These are phyloP conservation scores for Centropus bengalensis DNA, from an alignment of 2,113 vertebrate genomes.

Conservation along the genomic window DNA sequence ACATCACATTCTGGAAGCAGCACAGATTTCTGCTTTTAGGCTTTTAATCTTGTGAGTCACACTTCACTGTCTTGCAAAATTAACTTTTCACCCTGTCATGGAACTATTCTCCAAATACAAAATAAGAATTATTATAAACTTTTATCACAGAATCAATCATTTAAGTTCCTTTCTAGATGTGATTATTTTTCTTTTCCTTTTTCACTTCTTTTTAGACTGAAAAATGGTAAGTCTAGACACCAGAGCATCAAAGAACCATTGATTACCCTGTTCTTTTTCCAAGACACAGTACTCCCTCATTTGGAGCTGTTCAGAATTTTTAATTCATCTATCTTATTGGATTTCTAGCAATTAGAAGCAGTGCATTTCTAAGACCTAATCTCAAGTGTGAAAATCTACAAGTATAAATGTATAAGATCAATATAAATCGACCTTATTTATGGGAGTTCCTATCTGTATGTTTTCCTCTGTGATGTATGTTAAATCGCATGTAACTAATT, in stretches of 20 bases:
- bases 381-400: background rate
- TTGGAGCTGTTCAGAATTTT: background rate
- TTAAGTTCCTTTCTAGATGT: background rate
- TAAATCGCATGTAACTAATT: background rate
- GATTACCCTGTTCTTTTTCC: background rate
- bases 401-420: background rate
- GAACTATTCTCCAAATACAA: background rate
- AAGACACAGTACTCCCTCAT: background rate
- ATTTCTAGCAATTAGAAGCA: background rate
- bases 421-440: background rate
- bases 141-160: background rate
- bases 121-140: background rate
- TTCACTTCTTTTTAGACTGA: background rate
- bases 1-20: background rate
- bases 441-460: background rate
- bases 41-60: background rate
- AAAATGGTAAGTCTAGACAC: background rate
- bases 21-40: background rate
- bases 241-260: background rate
- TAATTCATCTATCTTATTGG: background rate
- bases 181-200: background rate
- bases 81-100: background rate
- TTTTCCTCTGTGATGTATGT: background rate
- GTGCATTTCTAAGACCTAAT: background rate
- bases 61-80: background rate